Evolutionary conservation across 2,113 vertebrate species (phyloP).

Genomic region (Alces alces): DNA sequence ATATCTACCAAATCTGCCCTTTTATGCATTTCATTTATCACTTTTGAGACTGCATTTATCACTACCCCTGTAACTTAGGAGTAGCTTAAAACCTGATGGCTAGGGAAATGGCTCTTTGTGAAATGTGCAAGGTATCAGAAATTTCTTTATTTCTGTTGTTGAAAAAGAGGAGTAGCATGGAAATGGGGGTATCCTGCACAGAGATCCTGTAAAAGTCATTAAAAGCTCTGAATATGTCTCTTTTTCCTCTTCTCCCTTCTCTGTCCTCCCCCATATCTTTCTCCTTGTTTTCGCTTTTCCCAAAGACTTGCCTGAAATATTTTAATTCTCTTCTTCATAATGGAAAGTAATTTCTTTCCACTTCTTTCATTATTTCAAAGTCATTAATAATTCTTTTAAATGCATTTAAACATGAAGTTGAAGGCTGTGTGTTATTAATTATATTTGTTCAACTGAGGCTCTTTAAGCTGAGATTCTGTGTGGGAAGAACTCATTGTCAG

Average conservation of each 20-base stretch:
- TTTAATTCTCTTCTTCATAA: slow-evolving; percentile 11
- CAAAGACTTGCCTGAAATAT: background rate
- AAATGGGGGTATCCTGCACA: background rate
- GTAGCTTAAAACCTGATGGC: background rate
- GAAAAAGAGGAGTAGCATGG: background rate
- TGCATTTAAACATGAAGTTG: slow-evolving; percentile 37
- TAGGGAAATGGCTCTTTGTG: background rate
- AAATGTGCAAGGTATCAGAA: background rate
- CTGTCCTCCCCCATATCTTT: background rate
- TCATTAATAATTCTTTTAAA: slow-evolving; percentile 38
- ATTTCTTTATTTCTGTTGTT: background rate
- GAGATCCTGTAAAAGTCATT: background rate
- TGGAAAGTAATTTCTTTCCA: background rate
- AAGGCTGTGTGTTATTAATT: background rate
- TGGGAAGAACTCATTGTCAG: slow-evolving; percentile 60
- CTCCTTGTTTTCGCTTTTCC: background rate
- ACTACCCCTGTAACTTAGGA: background rate
- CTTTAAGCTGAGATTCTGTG: slow-evolving; percentile 31
- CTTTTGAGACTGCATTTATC: background rate
- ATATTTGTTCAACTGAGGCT: slow-evolving; percentile 41
- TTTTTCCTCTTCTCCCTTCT: background rate
- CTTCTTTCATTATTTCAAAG: slow-evolving; percentile 29
- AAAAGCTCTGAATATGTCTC: background rate
- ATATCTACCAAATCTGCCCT: background rate
- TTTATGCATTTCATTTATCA: background rate